Evolutionary conservation across 1,140 invertebrate genomes (phyloP), one percentile per base, ranked within the genome.

Genomic region (Oryzaephilus surinamensis): DNA sequence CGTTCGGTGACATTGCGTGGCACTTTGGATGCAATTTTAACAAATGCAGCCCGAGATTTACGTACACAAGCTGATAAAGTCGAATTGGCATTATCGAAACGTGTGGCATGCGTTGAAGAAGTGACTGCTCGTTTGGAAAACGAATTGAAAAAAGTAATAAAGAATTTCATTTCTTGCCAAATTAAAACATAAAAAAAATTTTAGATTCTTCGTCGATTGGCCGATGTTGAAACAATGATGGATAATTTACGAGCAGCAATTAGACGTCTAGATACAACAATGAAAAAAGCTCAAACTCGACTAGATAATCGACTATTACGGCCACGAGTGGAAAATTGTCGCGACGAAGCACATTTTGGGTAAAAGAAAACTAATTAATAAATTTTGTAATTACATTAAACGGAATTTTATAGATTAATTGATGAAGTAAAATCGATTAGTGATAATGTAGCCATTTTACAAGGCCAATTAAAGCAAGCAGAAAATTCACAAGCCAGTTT

Each of bases 211-310:
- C 66, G 74, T 43, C 69, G 73, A 49, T 63, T 83, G 21, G 78
- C 79, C 6, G 75, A 78, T 32, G 76, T 76, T n/a, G 83, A 88
- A 57, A 66, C 61, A 16, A 59, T 81, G 5, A 79, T 84, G 16
- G 66, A 69, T 8, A 58, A 73, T 39, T 58, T 85, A 11, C 67
- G 74, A 36, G 62, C 61, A 17, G 71, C 72, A 1, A 67, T 81
- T 2, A 65, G 67, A 39, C 73, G 73, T 49, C 70, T 84, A 53
- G 79, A 86, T 49, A 63, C 70, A 6, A 73, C 76, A 2, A 75
- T 84, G 72, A 85, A 85, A 57, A 69, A 82, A 15, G 81, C 80
- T 11, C 82, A 87, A 61, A 85, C 82, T 0, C 70, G 82, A 45
- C 64, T 88, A 34, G 71, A 81, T 50, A 80, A 83, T 49, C 68